Evolutionary conservation across 1,140 invertebrate genomes (phyloP), one percentile per base, ranked within the genome.

Genomic region (Brachionus asplanchnoidis): DNA sequence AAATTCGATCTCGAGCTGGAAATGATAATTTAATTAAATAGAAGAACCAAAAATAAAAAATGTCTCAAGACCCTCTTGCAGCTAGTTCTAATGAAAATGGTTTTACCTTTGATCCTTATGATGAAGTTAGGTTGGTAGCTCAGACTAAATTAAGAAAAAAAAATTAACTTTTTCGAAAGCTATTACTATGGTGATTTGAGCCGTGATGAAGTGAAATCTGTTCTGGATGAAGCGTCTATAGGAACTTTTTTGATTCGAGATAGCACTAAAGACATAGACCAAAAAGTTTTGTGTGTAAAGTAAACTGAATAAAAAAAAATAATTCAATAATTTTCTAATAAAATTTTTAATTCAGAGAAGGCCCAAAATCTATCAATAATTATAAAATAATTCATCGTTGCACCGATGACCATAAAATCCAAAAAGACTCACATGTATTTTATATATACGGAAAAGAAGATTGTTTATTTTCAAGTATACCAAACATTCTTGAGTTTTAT

Each of bases 281-380:
- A 82, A 36, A 82, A 82, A 82, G 79, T 82, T 20, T 65, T 82
- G 42, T 82, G 79, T 82, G 79, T 82, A 12, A 82, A 82, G 79
- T 82, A 82, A 82, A 14, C 3, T 32, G 0, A 60, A 40, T 17
- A 0, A 56, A 36, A 36, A 36, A 36, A 36, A 20, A 60, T 7
- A 17, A n/a, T 28, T 26, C 12, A 56, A 6, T 17, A 80, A 40
- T 32, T 17, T 14, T 32, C 20, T 60, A 12, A 14, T n/a, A 17
- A 11, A 36, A n/a, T 11, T 46, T 17, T 17, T 11, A 40, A 46
- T 40, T 53, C 12, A 82, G 79, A 82, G 79, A 82, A 65, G 53
- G n/a, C 6, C 79, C 50, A 66, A 82, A 82, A 40, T 82, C 50
- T 65, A 82, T 82, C n/a, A 82, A 82, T 68, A 82, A 26, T 82